Evolutionary conservation across 2,888 invertebrate species (phyloP).

Genomic region (Alsophila aescularia): DNA sequence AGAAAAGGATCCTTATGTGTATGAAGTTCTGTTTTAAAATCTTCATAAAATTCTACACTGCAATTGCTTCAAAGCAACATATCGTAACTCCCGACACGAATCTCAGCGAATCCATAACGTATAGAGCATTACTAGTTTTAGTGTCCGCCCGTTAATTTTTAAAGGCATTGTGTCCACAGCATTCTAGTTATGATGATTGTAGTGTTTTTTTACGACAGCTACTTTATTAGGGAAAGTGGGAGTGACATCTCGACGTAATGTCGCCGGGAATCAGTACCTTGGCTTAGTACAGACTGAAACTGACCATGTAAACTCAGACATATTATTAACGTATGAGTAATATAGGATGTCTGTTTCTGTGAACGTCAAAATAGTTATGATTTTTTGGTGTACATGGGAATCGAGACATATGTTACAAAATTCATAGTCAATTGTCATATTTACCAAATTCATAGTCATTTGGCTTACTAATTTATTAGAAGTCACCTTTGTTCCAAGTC

Average conservation of each 20-base stretch:
- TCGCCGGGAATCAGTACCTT: constrained; percentile 12
- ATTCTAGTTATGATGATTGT: constrained; percentile 79
- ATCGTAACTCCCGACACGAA: constrained; percentile 17
- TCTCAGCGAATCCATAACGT: constrained; percentile 38
- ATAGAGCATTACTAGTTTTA: constrained; percentile 30
- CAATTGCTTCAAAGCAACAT: constrained; percentile 2
- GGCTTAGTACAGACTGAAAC: background rate
- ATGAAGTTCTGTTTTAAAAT: too few species aligned
- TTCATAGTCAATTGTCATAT: too few species aligned
- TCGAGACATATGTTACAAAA: too few species aligned
- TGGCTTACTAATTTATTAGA: too few species aligned
- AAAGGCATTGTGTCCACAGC: constrained; percentile 56
- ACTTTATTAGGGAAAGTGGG: constrained; percentile 77
- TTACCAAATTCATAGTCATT: too few species aligned
- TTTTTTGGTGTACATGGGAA: too few species aligned
- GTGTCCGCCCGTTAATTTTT: constrained; percentile 66
- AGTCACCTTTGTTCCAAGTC: too few species aligned
- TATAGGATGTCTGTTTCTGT: too few species aligned
- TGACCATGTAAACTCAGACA: background rate
- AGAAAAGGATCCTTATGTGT: too few species aligned
- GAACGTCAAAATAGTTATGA: too few species aligned
- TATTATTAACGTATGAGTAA: too few species aligned
- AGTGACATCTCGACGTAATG: constrained; percentile 59
- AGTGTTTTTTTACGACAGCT: constrained; percentile 76
- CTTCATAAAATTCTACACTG: too few species aligned